phyloP scores from a whole-genome alignment of 2,888 invertebrate genomes.

The Tachina lurida region DNA sequence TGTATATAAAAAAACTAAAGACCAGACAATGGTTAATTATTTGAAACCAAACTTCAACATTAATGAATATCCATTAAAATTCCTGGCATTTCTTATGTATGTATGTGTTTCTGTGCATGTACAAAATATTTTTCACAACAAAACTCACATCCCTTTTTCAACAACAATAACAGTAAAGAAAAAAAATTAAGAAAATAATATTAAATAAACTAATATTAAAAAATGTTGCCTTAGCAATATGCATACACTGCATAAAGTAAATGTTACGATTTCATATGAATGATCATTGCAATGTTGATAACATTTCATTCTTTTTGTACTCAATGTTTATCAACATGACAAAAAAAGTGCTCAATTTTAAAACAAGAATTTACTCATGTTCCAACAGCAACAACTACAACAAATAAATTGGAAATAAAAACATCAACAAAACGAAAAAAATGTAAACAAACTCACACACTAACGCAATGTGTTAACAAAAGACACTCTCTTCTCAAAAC shows the following conservation, averaged over 20 bases:
- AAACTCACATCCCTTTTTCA: neutral
- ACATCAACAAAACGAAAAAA: neutral
- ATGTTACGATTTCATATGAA: neutral
- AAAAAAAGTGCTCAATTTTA: neutral
- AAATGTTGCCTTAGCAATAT: neutral
- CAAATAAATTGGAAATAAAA: neutral
- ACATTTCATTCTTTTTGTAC: neutral
- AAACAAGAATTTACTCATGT: constrained; percentile 32
- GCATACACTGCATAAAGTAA: neutral
- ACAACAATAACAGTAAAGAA: constrained; percentile 3
- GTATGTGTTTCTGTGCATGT: too few relatives aligned
- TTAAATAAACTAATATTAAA: neutral
- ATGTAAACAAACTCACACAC: constrained; percentile 38
- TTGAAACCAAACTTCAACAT: neutral
- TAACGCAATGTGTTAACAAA: neutral
- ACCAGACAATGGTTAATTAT: neutral
- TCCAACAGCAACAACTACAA: neutral
- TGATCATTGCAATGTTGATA: constrained; percentile 37
- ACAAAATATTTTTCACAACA: constrained; percentile 1
- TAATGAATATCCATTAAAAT: constrained; percentile 52
- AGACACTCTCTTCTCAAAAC: neutral
- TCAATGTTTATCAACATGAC: constrained; percentile 15
- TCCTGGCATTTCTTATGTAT: constrained; percentile 1
- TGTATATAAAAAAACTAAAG: neutral
- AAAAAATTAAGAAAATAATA: neutral